Percentiles rank a stretch among this genome's conserved stretches.
Conservation (phyloP, 2,113 vertebrate genomes). For the Charadrius vociferus region DNA sequence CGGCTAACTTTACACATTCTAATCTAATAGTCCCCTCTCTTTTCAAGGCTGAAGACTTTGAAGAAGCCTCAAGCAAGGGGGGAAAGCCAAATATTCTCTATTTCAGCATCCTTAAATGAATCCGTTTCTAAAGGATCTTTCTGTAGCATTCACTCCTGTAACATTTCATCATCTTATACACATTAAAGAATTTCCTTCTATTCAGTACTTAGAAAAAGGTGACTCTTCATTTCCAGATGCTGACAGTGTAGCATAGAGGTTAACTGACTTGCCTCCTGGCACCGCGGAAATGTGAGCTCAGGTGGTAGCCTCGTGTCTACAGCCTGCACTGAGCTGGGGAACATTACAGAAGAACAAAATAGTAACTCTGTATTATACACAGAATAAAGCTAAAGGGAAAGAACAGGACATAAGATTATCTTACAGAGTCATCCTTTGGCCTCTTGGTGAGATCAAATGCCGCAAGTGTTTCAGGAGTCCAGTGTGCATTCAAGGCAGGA, state of each 20-base stretch:
- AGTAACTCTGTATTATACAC: neutral
- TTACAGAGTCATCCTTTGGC: conserved; percentile 91
- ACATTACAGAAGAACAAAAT: neutral
- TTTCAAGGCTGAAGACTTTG: neutral
- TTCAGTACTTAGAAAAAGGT: neutral
- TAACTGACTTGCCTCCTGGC: neutral
- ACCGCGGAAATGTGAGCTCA: neutral
- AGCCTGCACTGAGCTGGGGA: neutral
- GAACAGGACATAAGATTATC: neutral
- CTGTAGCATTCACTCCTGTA: neutral
- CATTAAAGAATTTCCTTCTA: neutral
- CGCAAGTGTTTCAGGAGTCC: conserved; percentile 87
- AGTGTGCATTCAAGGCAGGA: conserved; percentile 81
- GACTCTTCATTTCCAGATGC: neutral
- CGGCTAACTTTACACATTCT: neutral
- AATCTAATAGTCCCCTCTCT: neutral
- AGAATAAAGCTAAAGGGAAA: neutral
- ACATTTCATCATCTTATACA: neutral
- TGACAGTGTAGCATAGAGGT: neutral
- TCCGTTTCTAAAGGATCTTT: neutral
- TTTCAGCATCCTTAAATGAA: neutral
- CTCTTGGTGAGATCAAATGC: conserved; percentile 95
- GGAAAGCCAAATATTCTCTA: neutral
- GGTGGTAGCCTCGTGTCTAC: neutral
- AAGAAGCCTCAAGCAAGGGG: neutral